Percentiles rank a stretch among this genome's conserved stretches.
Conservation (phyloP, 2,888 invertebrate species). For the Escarpia spicata region DNA sequence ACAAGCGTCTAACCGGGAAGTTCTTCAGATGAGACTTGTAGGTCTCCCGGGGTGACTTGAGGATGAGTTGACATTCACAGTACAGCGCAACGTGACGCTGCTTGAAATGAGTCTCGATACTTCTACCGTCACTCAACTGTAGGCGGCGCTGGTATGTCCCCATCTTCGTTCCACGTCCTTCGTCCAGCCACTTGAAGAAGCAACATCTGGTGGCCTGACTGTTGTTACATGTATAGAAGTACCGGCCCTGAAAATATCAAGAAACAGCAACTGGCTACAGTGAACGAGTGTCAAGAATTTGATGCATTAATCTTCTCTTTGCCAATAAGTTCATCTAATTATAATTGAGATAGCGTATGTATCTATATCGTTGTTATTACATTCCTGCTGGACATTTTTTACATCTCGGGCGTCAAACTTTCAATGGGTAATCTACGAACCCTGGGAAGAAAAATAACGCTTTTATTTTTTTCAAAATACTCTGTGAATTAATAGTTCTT, state of each 20-base stretch:
- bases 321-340: too few relatives aligned
- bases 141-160: conserved; percentile 26
- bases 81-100: conserved; percentile 49
- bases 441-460: too few relatives aligned
- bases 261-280: neutral
- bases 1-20: neutral
- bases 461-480: too few relatives aligned
- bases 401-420: too few relatives aligned
- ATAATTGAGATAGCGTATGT: too few relatives aligned
- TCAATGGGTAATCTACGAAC: too few relatives aligned
- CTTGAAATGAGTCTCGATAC: conserved; percentile 49
- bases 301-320: neutral
- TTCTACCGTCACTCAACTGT: conserved; percentile 42
- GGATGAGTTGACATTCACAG: conserved; percentile 50
- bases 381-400: too few relatives aligned
- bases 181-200: conserved; percentile 58
- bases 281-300: neutral
- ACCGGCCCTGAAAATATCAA: conserved; percentile 45
- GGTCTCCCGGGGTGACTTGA: conserved; percentile 41
- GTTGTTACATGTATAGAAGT: conserved; percentile 53
- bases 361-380: too few relatives aligned
- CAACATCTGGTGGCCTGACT: conserved; percentile 52
- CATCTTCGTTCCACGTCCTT: conserved; percentile 19
- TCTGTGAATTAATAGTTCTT: too few relatives aligned
- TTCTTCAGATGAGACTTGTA: conserved; percentile 28